Conservation (phyloP, 2,797 vertebrate genomes). For the Leucoraja ocellata region DNA sequence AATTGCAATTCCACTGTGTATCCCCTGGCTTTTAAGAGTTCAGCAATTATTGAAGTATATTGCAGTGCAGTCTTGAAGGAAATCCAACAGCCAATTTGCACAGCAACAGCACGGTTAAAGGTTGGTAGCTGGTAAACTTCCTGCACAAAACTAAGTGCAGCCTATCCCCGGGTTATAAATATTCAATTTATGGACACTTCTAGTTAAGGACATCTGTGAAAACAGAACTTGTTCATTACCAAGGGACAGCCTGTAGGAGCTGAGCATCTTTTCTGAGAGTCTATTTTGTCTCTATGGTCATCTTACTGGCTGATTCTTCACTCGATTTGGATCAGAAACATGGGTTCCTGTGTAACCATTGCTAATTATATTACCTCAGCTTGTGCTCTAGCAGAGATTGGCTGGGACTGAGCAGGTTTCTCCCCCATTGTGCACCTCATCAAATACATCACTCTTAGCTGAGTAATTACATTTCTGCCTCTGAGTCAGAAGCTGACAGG, state of each 20-base stretch:
- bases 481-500: not conserved
- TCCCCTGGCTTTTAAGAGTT: not conserved
- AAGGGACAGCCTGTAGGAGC: no score
- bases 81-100: not conserved
- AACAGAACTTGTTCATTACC: no score
- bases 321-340: not conserved
- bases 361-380: not conserved
- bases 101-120: not conserved
- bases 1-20: not conserved
- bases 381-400: not conserved
- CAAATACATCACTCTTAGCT: not conserved
- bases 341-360: not conserved
- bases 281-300: not conserved
- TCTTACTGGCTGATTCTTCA: not conserved
- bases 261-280: not conserved
- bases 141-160: not conserved
- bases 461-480: not conserved
- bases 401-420: not conserved
- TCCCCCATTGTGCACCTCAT: not conserved
- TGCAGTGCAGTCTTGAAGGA: not conserved
- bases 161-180: no score
- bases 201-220: no score
- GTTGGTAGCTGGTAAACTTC: not conserved
- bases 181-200: no score
- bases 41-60: not conserved